These are phyloP conservation scores for Aplocera efformata DNA, from an alignment of 2,888 invertebrate species.

Conservation along the genomic window DNA sequence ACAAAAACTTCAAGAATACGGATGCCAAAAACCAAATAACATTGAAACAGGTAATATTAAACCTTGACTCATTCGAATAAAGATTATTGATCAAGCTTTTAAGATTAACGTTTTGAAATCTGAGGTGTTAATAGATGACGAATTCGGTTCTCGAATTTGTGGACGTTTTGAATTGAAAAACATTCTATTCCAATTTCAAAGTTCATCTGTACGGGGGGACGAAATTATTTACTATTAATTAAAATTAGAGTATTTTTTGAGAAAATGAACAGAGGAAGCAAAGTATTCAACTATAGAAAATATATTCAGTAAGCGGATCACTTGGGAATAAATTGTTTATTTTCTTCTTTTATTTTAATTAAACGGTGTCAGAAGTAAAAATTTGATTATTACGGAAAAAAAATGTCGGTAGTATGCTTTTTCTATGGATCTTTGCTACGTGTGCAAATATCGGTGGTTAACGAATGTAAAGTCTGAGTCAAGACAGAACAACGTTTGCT, in stretches of 20 bases:
- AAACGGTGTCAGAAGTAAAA: too few relatives aligned
- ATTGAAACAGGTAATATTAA: conserved; percentile 15
- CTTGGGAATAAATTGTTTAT: too few relatives aligned
- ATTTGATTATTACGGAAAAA: too few relatives aligned
- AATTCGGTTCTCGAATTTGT: conserved; percentile 48
- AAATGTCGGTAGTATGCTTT: too few relatives aligned
- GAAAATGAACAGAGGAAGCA: too few relatives aligned
- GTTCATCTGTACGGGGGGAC: conserved; percentile 36
- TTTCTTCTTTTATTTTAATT: too few relatives aligned
- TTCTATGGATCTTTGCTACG: too few relatives aligned
- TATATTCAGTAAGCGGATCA: too few relatives aligned
- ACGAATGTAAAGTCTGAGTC: too few relatives aligned
- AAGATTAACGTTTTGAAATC: conserved; percentile 45
- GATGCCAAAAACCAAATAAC: neutral
- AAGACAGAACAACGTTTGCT: too few relatives aligned
- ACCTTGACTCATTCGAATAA: conserved; percentile 18
- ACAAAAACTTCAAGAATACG: conserved; percentile 11
- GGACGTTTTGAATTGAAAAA: conserved; percentile 63
- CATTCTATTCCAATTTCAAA: conserved; percentile 74
- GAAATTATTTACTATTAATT: conserved; percentile 37
- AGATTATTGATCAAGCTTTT: conserved; percentile 3
- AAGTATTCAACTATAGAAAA: too few relatives aligned
- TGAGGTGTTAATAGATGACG: conserved; percentile 59
- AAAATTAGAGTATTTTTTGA: neutral
- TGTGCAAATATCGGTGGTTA: too few relatives aligned